Base-by-base conservation (phyloP, 2,113 vertebrate species). In the Rhombomys opimus region DNA sequence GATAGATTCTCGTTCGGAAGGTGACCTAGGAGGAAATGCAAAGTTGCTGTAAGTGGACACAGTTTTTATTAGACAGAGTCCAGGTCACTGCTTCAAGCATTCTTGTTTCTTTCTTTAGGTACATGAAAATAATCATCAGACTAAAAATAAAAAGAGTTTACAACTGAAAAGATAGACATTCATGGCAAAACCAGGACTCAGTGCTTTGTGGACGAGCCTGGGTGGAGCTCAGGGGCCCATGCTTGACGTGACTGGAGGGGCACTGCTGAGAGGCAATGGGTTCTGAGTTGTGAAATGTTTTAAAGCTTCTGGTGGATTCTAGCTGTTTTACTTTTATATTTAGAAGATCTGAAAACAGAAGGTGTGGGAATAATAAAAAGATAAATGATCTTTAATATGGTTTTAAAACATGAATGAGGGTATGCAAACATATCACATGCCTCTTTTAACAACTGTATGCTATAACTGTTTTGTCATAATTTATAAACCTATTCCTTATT, bases 1-100 rank as follows among this genome's bases (percentile, higher is more conserved):
- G 99, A 97, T 99, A 99, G 98, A 99, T 99, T 96, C 99, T 99
- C 54, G 99, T 99, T 84, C 99, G 99, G 98, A 99, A 99, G 0
- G 99, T 99, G 97, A 99, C 99, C 99, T 99, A 96, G 18, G 93
- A 97, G 97, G 97, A 89, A 97, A 84, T 22, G 72, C 30, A 95
- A 80, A 0, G 1, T 5, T 4, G 0, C 18, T 85, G 50, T 63
- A 65, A 96, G 57, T 0, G 94, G 87, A 22, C 1, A 88, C 67
- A 54, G 2, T 35, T 86, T 73, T 91, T 92, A 86, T 57, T 52
- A 89, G 73, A 27, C 46, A 77, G 15, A 90, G 41, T 38, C 14
- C 0, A 95, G 82, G 10, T 8, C 41, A 82, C 0, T 3, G 1
- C 77, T 35, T 90, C 46, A 95, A 80, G 59, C 52, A 95, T 20